These are phyloP conservation scores for Clytia hemisphaerica DNA, from an alignment of 30 jellyfish, hydroid and myxozoan species.

Conservation along the genomic window DNA sequence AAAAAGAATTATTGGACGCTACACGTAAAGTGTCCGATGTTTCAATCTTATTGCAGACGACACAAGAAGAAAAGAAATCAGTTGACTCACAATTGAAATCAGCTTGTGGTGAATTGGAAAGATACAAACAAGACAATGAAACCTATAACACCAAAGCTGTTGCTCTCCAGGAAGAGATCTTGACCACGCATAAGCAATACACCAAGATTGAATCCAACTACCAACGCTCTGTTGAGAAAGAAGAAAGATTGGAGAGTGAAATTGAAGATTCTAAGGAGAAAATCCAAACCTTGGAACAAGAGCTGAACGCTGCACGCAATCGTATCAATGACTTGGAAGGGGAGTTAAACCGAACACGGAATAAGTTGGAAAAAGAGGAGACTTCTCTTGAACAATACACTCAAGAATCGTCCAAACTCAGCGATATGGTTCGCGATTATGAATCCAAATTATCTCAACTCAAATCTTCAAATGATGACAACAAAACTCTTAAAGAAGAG, in stretches of 20 bases:
- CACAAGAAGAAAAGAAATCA: conserved; percentile 80
- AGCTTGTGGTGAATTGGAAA: conserved; percentile 59
- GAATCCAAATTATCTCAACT: conserved; percentile 48
- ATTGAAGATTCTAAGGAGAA: conserved; percentile 69
- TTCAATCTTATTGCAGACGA: conserved; percentile 67
- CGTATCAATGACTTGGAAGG: conserved; percentile 40
- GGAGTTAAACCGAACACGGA: conserved; percentile 58
- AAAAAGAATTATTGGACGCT: conserved; percentile 65
- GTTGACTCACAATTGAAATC: conserved; percentile 30
- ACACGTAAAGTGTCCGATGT: conserved; percentile 77
- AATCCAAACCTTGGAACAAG: conserved; percentile 50
- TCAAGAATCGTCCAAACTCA: conserved; percentile 63
- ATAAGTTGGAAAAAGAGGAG: conserved; percentile 46
- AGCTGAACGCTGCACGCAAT: conserved; percentile 38
- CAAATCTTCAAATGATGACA: conserved; percentile 60
- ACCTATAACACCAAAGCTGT: conserved; percentile 44
- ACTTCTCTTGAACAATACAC: conserved; percentile 42
- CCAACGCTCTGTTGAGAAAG: conserved; percentile 75
- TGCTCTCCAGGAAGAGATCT: conserved; percentile 74
- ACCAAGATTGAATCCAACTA: conserved; percentile 72
- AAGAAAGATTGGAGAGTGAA: conserved; percentile 74
- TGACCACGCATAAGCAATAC: conserved; percentile 78
- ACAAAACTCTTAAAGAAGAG: conserved; percentile 66
- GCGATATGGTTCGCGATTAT: conserved; percentile 54
- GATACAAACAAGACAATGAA: conserved; percentile 45